These are phyloP conservation scores for Halcyon badia DNA, from an alignment of 2,797 vertebrate genomes.

Conservation along the genomic window DNA sequence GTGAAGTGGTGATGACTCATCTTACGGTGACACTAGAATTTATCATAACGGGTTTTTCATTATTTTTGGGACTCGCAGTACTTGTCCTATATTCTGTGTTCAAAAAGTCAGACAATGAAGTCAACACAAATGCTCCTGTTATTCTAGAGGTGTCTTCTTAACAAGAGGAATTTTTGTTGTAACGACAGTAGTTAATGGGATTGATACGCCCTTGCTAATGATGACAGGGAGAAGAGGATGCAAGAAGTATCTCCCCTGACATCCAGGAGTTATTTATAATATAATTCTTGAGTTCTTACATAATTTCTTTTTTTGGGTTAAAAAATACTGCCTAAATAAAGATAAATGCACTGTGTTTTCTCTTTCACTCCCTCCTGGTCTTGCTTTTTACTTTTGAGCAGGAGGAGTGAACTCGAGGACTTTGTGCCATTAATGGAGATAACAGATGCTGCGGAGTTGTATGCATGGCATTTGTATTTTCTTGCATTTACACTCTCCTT, in stretches of 20 bases:
- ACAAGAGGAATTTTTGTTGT: not conserved
- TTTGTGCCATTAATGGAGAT: not conserved
- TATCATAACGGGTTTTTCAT: not conserved
- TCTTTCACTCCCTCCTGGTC: not conserved
- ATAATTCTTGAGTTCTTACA: not conserved
- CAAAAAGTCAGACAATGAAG: not conserved
- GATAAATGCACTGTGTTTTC: not conserved
- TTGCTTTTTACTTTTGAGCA: conserved; percentile 20
- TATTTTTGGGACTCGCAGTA: fast-evolving
- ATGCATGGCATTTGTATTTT: not conserved
- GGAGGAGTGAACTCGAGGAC: not conserved
- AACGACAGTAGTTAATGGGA: not conserved
- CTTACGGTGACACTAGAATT: not conserved
- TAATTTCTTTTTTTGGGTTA: not conserved
- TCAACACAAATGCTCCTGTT: not conserved
- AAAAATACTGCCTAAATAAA: not conserved
- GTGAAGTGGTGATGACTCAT: not conserved
- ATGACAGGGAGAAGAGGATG: not conserved
- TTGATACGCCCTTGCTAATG: not conserved
- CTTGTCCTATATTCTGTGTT: not conserved
- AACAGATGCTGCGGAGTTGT: not conserved
- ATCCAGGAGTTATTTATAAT: not conserved
- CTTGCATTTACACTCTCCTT: not conserved
- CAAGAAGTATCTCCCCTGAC: not conserved
- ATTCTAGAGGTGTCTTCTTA: not conserved